Conservation (phyloP, 2,113 vertebrate species). For the Peromyscus polionotus region DNA sequence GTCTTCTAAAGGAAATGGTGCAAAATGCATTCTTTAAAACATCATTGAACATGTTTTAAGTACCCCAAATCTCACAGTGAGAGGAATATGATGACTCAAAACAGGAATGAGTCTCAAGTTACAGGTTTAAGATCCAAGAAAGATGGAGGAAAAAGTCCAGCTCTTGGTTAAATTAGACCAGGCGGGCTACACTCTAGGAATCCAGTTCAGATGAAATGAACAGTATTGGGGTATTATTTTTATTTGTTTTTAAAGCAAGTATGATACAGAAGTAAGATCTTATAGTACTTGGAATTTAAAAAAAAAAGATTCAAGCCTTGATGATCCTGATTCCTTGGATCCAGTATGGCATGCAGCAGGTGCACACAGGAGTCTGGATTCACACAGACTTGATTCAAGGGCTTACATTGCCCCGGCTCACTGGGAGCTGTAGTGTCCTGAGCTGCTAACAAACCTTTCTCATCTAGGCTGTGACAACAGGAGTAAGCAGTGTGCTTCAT, state of each 20-base stretch:
- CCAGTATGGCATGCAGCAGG: not conserved
- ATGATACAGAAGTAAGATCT: constrained; percentile 10
- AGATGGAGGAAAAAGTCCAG: not conserved
- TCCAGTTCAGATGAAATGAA: not conserved
- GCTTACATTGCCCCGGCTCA: not conserved
- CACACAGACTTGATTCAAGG: not conserved
- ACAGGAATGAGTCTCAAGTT: not conserved
- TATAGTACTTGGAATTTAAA: not conserved
- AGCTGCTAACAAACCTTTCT: not conserved
- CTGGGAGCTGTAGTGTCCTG: not conserved
- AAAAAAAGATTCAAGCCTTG: not conserved
- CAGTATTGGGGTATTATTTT: not conserved
- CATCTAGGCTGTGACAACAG: not conserved
- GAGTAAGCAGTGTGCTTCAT: not conserved
- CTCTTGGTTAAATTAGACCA: constrained; percentile 5
- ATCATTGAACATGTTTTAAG: constrained; percentile 52
- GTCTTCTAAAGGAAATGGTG: constrained; percentile 69
- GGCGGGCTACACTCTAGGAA: not conserved
- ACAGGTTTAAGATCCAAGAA: constrained; percentile 43
- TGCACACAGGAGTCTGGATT: not conserved
- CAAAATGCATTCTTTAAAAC: constrained; percentile 65
- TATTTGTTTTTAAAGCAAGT: constrained; percentile 45
- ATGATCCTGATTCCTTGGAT: not conserved
- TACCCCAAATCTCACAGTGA: constrained; percentile 49
- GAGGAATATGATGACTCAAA: constrained; percentile 39